phyloP scores from a whole-genome alignment of 2,113 vertebrate species.

The Lepidothrix coronata region DNA sequence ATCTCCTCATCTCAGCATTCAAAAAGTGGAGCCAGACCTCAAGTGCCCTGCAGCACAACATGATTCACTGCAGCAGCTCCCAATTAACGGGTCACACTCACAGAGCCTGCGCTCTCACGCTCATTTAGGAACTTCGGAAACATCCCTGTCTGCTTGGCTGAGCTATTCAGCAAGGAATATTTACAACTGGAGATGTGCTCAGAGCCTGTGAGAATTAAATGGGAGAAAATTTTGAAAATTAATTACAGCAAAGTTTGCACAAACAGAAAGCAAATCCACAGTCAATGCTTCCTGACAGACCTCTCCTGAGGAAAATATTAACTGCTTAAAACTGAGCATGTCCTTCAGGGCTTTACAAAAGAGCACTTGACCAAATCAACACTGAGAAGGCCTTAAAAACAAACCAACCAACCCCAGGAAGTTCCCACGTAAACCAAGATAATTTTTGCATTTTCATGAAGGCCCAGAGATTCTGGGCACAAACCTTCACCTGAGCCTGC shows the following conservation, averaged over 20 bases:
- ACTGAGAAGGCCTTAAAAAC: background rate
- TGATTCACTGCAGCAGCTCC: conserved; percentile 8
- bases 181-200: background rate
- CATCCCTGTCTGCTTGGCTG: background rate
- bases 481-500: background rate
- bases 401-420: background rate
- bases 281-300: background rate
- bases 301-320: background rate
- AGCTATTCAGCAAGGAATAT: background rate
- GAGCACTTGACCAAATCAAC: background rate
- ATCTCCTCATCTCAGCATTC: conserved; percentile 8
- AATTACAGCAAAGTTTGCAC: background rate
- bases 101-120: background rate
- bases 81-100: background rate
- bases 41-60: background rate
- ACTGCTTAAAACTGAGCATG: background rate
- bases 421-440: background rate
- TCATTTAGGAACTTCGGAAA: background rate
- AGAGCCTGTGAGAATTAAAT: background rate
- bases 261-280: background rate
- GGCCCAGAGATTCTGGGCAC: background rate
- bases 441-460: background rate
- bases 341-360: background rate
- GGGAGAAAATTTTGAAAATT: background rate
- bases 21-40: background rate